Percentiles rank a stretch among this genome's conserved stretches.
phyloP scores from a whole-genome alignment of 2,113 vertebrate species.

The Mesoclemmys tuberculata region DNA sequence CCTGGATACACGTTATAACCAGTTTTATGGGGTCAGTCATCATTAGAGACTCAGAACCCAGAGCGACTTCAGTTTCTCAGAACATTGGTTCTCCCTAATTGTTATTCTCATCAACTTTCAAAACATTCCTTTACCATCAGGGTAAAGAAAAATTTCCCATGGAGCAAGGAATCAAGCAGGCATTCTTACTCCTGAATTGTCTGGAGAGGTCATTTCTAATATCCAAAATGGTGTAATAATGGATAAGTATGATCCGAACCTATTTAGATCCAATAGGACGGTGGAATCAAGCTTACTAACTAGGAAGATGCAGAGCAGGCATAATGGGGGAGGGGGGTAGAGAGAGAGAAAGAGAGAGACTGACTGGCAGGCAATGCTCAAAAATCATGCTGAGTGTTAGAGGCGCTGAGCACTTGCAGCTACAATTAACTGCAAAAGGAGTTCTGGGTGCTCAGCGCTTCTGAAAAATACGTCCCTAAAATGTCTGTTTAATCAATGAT shows the following conservation, averaged over 20 bases:
- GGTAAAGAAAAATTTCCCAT: conserved; percentile 7
- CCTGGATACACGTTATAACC: background rate
- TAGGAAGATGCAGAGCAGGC: background rate
- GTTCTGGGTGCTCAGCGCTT: background rate
- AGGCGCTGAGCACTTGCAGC: fast-evolving
- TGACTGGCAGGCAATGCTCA: fast-evolving
- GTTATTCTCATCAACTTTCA: background rate
- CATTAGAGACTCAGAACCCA: background rate
- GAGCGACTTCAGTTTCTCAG: background rate
- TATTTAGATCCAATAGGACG: background rate
- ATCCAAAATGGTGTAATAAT: background rate
- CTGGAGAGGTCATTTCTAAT: background rate
- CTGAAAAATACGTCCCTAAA: background rate
- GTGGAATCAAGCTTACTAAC: background rate
- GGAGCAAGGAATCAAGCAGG: background rate
- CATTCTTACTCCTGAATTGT: background rate
- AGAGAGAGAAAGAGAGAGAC: background rate
- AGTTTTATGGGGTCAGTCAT: background rate
- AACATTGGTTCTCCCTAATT: background rate
- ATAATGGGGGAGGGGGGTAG: no score
- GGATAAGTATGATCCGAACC: background rate
- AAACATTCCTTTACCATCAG: background rate
- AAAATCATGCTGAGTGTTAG: background rate
- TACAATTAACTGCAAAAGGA: background rate
- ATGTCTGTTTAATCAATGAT: conserved; percentile 9